phyloP scores from a whole-genome alignment of 2,113 vertebrate genomes.

The Thalassarche chlororhynchos region DNA sequence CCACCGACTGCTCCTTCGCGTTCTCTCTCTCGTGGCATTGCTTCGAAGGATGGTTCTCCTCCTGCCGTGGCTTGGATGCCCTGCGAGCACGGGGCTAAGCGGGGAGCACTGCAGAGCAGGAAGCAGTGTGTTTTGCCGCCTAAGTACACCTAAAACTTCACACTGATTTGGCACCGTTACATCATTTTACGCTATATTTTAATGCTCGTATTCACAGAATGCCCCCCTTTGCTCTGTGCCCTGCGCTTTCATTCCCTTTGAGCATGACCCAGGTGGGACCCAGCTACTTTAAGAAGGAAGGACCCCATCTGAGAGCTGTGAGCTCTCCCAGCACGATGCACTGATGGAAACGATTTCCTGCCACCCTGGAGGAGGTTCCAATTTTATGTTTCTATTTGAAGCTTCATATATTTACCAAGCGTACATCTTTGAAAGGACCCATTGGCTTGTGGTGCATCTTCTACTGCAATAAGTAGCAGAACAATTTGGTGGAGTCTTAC shows the following conservation, averaged over 20 bases:
- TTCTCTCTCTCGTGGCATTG: background rate
- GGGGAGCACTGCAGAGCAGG: background rate
- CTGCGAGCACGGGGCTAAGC: background rate
- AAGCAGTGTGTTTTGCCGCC: background rate
- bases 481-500: background rate
- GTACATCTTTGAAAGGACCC: background rate
- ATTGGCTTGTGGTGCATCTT: background rate
- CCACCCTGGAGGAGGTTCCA: background rate
- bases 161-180: background rate
- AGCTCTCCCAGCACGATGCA: rapidly evolving
- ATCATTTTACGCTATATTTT: rapidly evolving
- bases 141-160: background rate
- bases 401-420: background rate
- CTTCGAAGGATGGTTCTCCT: background rate
- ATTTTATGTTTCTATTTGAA: background rate
- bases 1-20: background rate
- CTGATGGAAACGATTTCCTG: background rate
- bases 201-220: background rate
- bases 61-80: background rate
- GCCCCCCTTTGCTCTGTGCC: background rate
- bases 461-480: background rate
- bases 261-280: background rate
- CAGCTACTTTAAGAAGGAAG: background rate
- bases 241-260: background rate
- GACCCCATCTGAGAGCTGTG: background rate